Conservation (phyloP, 2,113 vertebrate species). For the Platycercus adscitus region DNA sequence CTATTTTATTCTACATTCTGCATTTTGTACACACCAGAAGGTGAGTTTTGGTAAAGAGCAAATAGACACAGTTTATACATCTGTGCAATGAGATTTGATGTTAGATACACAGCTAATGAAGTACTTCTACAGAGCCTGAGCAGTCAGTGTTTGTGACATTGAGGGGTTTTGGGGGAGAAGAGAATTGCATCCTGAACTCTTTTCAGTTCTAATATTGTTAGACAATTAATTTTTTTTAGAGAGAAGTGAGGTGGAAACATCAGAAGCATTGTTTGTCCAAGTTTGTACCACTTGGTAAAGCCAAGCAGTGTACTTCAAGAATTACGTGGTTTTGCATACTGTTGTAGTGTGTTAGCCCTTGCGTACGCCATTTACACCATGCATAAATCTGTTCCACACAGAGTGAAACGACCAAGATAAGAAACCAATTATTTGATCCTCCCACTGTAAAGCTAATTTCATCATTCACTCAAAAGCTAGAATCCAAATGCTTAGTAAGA, state of each 20-base stretch:
- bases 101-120: neutral
- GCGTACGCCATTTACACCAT: neutral
- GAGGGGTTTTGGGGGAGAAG: neutral
- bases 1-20: neutral
- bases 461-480: neutral
- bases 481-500: neutral
- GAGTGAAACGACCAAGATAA: neutral
- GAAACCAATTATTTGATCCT: neutral
- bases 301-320: neutral
- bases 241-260: neutral
- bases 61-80: neutral
- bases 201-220: neutral
- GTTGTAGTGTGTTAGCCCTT: neutral
- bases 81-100: neutral
- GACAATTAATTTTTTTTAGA: neutral
- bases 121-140: neutral
- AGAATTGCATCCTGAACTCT: neutral
- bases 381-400: neutral
- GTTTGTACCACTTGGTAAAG: neutral
- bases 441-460: neutral
- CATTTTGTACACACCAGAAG: neutral
- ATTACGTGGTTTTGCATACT: neutral
- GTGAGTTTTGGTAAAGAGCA: neutral
- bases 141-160: neutral
- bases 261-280: neutral